Percentiles rank a stretch among this genome's conserved stretches.
phyloP scores from a whole-genome alignment of 2,888 invertebrate species.

The Pristionchus exspectatus region DNA sequence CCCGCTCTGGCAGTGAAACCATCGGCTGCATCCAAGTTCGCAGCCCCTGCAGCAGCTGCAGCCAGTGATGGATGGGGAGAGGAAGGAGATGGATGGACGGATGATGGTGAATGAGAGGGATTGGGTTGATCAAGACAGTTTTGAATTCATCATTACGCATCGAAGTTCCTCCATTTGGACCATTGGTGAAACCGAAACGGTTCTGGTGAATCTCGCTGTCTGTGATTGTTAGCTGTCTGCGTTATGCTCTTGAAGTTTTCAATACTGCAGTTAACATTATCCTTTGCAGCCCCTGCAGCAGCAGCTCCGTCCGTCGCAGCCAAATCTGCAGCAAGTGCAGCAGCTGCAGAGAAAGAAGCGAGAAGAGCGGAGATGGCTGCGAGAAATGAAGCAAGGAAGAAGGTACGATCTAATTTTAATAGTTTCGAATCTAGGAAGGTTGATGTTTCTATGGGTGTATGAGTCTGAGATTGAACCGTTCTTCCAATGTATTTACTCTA shows the following conservation, averaged over 20 bases:
- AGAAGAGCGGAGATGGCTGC: constrained; percentile 67
- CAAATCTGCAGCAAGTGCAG: neutral
- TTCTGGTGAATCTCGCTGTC: no score
- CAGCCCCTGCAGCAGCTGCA: constrained; percentile 55
- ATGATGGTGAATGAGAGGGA: constrained; percentile 1
- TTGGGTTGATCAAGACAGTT: no score
- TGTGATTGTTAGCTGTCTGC: no score
- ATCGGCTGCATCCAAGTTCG: constrained; percentile 29
- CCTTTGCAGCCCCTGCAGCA: constrained; percentile 1
- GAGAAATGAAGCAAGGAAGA: constrained; percentile 67
- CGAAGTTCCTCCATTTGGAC: no score
- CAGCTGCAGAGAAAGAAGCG: constrained; percentile 58
- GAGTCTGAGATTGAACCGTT: no score
- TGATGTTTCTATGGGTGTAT: no score
- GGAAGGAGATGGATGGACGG: constrained; percentile 61
- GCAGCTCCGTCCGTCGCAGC: neutral
- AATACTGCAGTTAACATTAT: neutral
- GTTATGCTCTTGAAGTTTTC: neutral
- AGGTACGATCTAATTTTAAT: constrained; percentile 49
- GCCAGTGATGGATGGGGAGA: constrained; percentile 69
- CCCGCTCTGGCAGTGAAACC: neutral
- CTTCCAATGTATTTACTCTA: no score
- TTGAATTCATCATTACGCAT: no score
- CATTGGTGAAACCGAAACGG: no score
- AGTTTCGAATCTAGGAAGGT: no score